Evolutionary conservation across 2,888 invertebrate species (phyloP), one percentile per base, ranked within the genome.

Genomic region (Dasysyrphus tricinctus): DNA sequence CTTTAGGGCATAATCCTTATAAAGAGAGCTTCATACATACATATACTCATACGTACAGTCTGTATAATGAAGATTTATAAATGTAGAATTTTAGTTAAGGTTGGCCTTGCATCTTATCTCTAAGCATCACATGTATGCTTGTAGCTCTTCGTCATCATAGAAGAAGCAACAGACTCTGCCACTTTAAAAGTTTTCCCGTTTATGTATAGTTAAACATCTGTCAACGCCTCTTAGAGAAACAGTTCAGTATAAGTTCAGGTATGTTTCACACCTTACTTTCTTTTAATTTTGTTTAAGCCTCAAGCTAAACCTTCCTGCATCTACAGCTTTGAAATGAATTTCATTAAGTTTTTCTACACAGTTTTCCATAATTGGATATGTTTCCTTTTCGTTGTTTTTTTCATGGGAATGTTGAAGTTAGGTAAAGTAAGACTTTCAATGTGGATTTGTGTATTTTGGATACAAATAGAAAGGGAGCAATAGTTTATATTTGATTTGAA

Each of bases 181-280:
- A 67, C 49, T 67, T 67, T 34, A 49, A 67, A 67, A 67, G 49
- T 67, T 67, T 49, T 49, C 12, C 34, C 65, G 49, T 49, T 65
- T 19, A 32, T 29, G 29, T 67, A 67, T 49, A 67, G 47, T 67
- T 29, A 32, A 67, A 49, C 49, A 67, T 67, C 65, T 67, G 65
- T 67, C 47, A 49, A 34, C 65, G 49, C 65, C 49, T 34, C 49
- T 42, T 34, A 44, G 19, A 19, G 19, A 49, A 67, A 37, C 8
- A 39, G 39, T 49, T 49, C 49, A 49, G 14, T 54, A 29, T 29
- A n/a, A 29, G 54, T 29, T 61, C 39, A 42, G 42, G 42, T 61
- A 2, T 24, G 39, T 29, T 39, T 42, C 61, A 42, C 61, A 61
- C 61, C 7, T 42, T 24, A 61, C 39, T 42, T 61, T 61, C 61